Evolutionary conservation across 2,113 vertebrate species (phyloP), one percentile per base, ranked within the genome.

Genomic region (Myiopsitta monachus): DNA sequence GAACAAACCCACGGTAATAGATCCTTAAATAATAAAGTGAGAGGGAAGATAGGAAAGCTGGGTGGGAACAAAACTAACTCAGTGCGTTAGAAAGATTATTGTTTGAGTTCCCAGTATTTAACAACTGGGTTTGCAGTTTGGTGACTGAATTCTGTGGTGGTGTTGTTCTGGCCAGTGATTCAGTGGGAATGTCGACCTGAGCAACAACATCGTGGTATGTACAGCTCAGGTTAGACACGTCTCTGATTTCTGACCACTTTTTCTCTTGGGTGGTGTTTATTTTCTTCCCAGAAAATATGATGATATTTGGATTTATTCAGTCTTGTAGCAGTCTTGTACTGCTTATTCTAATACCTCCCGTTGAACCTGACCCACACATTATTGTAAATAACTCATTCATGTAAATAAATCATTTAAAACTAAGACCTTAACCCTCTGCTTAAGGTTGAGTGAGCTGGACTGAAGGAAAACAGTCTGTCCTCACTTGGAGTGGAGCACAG

Each of bases 21-120:
- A 97, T 96, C 54, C 63, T 95, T 91, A 85, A 95, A 97, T 94
- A 95, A 95, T 61, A 89, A 94, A 91, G 84, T 87, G 91, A 88
- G 89, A 95, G 44, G 46, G 67, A 75, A 96, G 91, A 69, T 82
- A 91, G 89, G 91, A 95, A 94, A 89, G n/a, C 46, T 92, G 70
- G 75, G 87, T 91, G 90, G 93, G 74, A 96, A 92, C 44, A 85
- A 94, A 94, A 76, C 67, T 80, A 73, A 52, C 83, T 75, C 31
- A 43, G 73, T 81, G 24, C 1, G 0, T 82, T 91, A 92, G 77
- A 90, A 91, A 79, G n/a, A 11, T 85, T 84, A 66, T 87, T 96
- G 74, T 95, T 95, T 62, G 74, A 89, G 78, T 94, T 95, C 81
- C 63, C 63, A 62, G 91, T 82, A 85, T 94, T 92, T 80, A 69